Percentiles rank a stretch among this genome's conserved stretches.
Conservation (phyloP, 2,113 vertebrate genomes). For the Oryzias javanicus region DNA sequence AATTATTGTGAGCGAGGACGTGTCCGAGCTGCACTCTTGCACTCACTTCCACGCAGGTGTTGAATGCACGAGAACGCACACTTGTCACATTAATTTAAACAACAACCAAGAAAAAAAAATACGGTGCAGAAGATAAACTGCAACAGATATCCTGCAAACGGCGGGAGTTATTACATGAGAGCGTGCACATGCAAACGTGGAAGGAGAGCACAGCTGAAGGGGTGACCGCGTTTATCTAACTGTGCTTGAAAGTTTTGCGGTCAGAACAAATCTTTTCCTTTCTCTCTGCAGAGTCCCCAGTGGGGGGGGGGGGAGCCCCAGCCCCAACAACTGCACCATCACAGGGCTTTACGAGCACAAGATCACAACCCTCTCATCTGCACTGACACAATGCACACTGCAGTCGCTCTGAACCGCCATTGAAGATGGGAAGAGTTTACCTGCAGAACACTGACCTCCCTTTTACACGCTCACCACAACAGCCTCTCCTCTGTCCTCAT, state of each 20-base stretch:
- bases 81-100: conserved; percentile 57
- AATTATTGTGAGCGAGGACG: conserved; percentile 66
- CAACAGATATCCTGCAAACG: conserved; percentile 26
- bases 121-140: conserved; percentile 54
- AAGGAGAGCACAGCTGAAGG: conserved; percentile 43
- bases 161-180: too few relatives aligned
- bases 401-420: conserved; percentile 20
- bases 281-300: conserved; percentile 45
- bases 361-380: conserved; percentile 43
- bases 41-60: conserved; percentile 15
- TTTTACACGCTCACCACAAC: conserved; percentile 5
- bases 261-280: conserved; percentile 59
- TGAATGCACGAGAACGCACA: conserved; percentile 57
- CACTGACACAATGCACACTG: conserved; percentile 9
- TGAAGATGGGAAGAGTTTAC: background rate
- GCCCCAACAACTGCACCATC: conserved; percentile 58
- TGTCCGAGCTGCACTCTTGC: conserved; percentile 35
- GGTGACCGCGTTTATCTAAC: conserved; percentile 58
- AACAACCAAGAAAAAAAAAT: conserved; percentile 14
- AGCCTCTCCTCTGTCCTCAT: conserved; percentile 12
- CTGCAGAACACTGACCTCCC: conserved; percentile 22
- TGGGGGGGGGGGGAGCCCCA: conserved; percentile 44
- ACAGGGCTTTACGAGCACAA: conserved; percentile 62
- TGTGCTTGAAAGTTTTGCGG: conserved; percentile 55
- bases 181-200: conserved; percentile 23